Evolutionary conservation across 2,888 invertebrate genomes (phyloP).

Genomic region (Pollenia griseotomentosa): DNA sequence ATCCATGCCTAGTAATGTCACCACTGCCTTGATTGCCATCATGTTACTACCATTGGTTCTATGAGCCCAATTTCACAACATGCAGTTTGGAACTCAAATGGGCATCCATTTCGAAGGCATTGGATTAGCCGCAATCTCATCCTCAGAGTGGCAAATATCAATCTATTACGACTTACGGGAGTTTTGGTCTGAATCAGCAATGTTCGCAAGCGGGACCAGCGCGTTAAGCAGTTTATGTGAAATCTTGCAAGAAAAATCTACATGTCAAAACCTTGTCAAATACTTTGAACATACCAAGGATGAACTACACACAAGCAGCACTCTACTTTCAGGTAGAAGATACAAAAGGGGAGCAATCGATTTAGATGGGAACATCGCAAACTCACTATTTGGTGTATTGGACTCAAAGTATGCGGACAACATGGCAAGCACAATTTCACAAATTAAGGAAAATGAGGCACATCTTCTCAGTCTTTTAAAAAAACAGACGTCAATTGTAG

Average conservation of each 20-base stretch:
- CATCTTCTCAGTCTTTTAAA: conserved; percentile 2
- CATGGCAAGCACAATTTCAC: conserved; percentile 38
- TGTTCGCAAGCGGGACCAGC: background rate
- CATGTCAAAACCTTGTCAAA: conserved; percentile 6
- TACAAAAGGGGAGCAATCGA: conserved; percentile 9
- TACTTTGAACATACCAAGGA: background rate
- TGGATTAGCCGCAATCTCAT: conserved; percentile 15
- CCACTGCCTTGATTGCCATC: background rate
- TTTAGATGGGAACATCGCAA: conserved; percentile 17
- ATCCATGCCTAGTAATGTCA: background rate
- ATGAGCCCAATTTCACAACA: conserved; percentile 7
- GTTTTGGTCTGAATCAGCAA: background rate
- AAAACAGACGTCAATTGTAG: conserved; percentile 27
- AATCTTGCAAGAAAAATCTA: background rate
- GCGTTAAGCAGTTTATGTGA: background rate
- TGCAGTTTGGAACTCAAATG: background rate
- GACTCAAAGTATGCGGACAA: conserved; percentile 36
- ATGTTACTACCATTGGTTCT: conserved; percentile 6
- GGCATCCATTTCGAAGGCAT: conserved; percentile 17
- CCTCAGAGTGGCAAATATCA: conserved; percentile 7
- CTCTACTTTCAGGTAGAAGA: background rate
- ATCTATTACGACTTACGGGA: conserved; percentile 42
- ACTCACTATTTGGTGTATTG: conserved; percentile 25
- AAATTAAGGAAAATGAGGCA: background rate
- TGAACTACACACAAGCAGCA: background rate